Percentiles rank a stretch among this genome's conserved stretches.
Conservation (phyloP, 2,797 vertebrate genomes). For the Apodemus agrarius region DNA sequence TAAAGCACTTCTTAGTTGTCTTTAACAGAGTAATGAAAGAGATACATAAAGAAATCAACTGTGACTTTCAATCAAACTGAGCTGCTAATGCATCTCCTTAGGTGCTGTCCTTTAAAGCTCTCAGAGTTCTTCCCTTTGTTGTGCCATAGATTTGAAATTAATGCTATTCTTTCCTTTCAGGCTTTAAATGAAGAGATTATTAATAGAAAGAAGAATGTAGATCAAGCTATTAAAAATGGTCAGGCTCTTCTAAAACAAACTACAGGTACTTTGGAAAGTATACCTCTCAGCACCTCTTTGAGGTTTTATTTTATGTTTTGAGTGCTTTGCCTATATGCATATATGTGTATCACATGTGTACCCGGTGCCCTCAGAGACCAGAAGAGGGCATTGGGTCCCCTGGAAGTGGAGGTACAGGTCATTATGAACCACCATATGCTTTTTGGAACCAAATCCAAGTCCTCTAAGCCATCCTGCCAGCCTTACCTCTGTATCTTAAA, state of each 20-base stretch:
- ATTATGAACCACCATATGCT: neutral
- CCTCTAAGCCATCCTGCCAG: neutral
- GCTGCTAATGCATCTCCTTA: neutral
- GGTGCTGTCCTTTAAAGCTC: neutral
- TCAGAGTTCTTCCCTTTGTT: constrained; percentile 30
- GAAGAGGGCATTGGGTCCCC: neutral
- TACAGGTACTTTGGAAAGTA: constrained; percentile 90
- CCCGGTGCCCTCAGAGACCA: neutral
- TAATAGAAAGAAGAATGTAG: constrained; percentile 97
- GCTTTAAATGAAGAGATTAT: constrained; percentile 97
- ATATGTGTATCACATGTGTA: neutral
- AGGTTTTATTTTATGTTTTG: neutral
- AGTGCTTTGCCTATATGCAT: neutral
- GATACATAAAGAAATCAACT: constrained; percentile 51
- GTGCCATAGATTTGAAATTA: constrained; percentile 49
- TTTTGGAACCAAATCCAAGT: neutral
- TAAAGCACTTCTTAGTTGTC: constrained; percentile 54
- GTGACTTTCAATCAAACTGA: constrained; percentile 45
- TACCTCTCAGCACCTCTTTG: neutral
- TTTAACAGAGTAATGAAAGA: constrained; percentile 46
- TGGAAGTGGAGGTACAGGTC: neutral
- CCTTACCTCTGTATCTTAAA: neutral
- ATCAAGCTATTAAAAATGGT: constrained; percentile 98
- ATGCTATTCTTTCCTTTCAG: constrained; percentile 84
- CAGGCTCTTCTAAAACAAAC: constrained; percentile 98